Evolutionary conservation across 2,888 invertebrate species (phyloP), one percentile per base, ranked within the genome.

Genomic region (Crematogaster levior): DNA sequence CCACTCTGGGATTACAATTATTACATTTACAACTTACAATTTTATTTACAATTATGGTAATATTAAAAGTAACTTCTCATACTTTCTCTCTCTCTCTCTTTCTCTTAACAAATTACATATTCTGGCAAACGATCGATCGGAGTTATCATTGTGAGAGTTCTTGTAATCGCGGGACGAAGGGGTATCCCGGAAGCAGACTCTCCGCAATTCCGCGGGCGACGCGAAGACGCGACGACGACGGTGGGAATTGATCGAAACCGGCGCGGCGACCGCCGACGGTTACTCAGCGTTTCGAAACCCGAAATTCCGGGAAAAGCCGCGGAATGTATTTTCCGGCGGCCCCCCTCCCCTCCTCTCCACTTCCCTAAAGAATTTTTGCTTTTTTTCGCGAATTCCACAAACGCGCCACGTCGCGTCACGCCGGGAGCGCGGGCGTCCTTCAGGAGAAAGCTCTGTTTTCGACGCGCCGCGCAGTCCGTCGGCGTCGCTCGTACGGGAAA

Each of bases 331-430:
- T 58, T 48, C 51, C 79, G 74, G 53, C 65, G 24, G 65, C 51
- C 58, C 82, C 56, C 56, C 48, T 1, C 18, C 0, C 24, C 5
- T 24, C 5, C 63, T 40, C 10, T n/a, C 34, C 15, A 34, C 72
- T 40, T 81, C 68, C 58, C 77, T 81, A 75, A 65, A 82, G 85
- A 88, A 89, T 70, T 70, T 40, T 40, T 51, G 18, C 18, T 24
- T 83, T 88, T 88, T 90, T 90, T 75, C 89, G 73, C 81, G 73
- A 89, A 90, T 91, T 91, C 90, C 89, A 75, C 65, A 86, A 90
- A 87, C 87, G 83, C 84, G 72, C 83, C 75, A 73, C 60, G 46
- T 12, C 60, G 85, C n/a, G 85, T 83, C 83, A 15, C 40, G 40
- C 40, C 7, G 40, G 3, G 40, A 10, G 40, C 40, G 46, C 82